Percentiles rank a stretch among this genome's conserved stretches.
Conservation (phyloP, 2,113 vertebrate genomes). For the Silurus glanis region DNA sequence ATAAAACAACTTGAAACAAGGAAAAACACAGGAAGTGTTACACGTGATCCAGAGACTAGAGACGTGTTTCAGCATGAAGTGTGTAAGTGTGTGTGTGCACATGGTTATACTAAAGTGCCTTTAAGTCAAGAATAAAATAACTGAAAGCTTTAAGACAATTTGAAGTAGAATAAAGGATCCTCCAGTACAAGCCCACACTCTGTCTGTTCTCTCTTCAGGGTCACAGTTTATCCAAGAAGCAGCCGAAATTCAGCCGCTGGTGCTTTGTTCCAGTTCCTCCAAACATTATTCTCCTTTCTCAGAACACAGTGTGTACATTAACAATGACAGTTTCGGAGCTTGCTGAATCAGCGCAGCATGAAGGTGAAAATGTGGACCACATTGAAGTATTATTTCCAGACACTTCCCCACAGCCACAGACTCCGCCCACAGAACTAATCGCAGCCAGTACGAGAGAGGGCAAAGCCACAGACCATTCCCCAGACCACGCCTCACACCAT, state of each 20-base stretch:
- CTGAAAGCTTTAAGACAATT: not conserved
- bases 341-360: not conserved
- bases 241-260: not conserved
- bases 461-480: constrained; percentile 39
- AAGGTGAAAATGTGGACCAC: constrained; percentile 63
- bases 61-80: not conserved
- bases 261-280: not conserved
- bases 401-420: constrained; percentile 27
- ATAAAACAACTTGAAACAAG: not conserved
- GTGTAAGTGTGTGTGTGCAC: not conserved
- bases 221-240: not conserved
- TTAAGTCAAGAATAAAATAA: not conserved
- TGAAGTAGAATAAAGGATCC: not conserved
- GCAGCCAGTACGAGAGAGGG: not conserved
- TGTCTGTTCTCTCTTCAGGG: not conserved
- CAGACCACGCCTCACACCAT: constrained; percentile 54
- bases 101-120: not conserved
- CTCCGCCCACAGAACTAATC: constrained; percentile 42
- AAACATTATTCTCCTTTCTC: not conserved
- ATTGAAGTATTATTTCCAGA: constrained; percentile 35
- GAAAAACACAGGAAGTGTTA: not conserved
- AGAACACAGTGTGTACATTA: not conserved
- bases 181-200: not conserved
- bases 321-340: constrained; percentile 11
- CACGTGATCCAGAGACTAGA: not conserved